These are phyloP conservation scores for Melolontha melolontha DNA, from an alignment of 2,888 invertebrate genomes.

Conservation along the genomic window DNA sequence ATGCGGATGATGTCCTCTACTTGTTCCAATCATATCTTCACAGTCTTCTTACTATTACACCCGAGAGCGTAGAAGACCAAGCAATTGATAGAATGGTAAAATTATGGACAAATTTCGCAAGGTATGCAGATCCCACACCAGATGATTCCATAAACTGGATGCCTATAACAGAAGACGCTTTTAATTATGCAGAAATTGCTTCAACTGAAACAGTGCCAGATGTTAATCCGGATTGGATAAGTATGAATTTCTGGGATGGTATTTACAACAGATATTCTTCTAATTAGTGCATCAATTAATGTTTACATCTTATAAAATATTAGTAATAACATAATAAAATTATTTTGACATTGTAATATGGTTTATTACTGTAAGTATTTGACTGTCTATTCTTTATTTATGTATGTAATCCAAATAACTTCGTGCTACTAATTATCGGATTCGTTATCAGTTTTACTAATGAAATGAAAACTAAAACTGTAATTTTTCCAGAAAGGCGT, in stretches of 20 bases:
- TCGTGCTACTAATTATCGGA: no score
- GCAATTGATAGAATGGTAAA: slow-evolving; percentile 50
- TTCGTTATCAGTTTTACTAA: no score
- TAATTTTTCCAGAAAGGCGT: no score
- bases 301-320: no score
- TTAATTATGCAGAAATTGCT: slow-evolving; percentile 56
- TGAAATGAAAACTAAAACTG: no score
- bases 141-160: slow-evolving; percentile 48
- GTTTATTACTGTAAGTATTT: no score
- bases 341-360: no score
- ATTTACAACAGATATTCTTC: slow-evolving; percentile 33
- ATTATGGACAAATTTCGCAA: slow-evolving; percentile 57
- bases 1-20: slow-evolving; percentile 56
- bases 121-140: slow-evolving; percentile 52
- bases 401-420: no score
- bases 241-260: slow-evolving; percentile 56
- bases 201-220: slow-evolving; percentile 49
- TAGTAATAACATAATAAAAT: no score
- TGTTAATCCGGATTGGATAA: slow-evolving; percentile 52
- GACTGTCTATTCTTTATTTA: no score
- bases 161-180: slow-evolving; percentile 49
- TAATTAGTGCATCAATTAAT: no score
- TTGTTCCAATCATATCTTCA: slow-evolving; percentile 51
- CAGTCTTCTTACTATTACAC: slow-evolving; percentile 39
- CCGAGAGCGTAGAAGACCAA: slow-evolving; percentile 48